Evolutionary conservation across 2,113 vertebrate species (phyloP).

Genomic region (Urocitellus parryii): DNA sequence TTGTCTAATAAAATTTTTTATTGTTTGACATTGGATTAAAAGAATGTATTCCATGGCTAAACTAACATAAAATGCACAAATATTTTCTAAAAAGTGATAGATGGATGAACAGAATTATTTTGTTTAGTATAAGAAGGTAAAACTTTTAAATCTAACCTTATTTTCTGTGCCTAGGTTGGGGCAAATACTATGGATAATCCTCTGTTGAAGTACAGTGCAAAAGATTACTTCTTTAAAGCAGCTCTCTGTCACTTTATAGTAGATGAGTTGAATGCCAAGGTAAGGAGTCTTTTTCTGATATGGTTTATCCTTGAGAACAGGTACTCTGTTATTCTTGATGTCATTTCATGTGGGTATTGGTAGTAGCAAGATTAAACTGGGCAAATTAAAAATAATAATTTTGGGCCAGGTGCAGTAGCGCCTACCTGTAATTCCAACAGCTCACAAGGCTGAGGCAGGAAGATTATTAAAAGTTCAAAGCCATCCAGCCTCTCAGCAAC

Average conservation of each 20-base stretch:
- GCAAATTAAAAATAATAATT: not conserved
- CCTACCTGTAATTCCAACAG: no score
- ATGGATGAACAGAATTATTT: not conserved
- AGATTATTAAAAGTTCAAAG: no score
- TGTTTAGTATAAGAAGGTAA: not conserved
- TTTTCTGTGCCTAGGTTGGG: conserved; percentile 90
- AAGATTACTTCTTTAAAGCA: conserved; percentile 99
- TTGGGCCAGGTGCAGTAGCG: no score
- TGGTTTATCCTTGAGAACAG: not conserved
- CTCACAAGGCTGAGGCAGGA: no score
- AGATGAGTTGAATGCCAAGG: conserved; percentile 98
- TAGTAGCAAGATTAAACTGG: not conserved
- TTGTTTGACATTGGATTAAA: not conserved
- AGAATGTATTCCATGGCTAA: not conserved
- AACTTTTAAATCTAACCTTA: not conserved
- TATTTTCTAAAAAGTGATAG: not conserved
- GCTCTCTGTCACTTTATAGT: conserved; percentile 98
- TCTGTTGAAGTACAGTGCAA: conserved; percentile 97
- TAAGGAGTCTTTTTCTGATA: conserved; percentile 54
- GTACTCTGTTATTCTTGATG: not conserved
- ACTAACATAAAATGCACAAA: not conserved
- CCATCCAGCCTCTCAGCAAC: no score
- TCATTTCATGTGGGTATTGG: not conserved
- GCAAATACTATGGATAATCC: conserved; percentile 98
- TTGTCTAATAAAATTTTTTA: conserved; percentile 15